Conservation (phyloP, 53 echinoderm and acorn worm genomes). For the Antedon mediterranea region DNA sequence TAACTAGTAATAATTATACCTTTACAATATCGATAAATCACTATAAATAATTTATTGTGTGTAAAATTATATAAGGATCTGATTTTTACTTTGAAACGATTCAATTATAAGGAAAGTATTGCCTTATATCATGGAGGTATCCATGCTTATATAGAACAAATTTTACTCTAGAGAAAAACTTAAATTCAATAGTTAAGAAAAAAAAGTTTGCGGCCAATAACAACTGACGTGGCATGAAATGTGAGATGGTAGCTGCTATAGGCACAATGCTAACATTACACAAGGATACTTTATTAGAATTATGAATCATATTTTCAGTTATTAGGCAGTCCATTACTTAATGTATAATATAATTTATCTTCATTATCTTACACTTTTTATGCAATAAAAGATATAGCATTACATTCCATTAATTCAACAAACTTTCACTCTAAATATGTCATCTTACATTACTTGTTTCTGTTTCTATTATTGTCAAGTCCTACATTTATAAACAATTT, state of each 20-base stretch:
- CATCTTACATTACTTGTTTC: neutral
- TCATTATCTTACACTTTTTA: neutral
- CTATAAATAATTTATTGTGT: too few relatives aligned
- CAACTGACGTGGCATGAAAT: neutral
- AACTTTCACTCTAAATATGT: neutral
- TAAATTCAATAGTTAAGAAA: too few relatives aligned
- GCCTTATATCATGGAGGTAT: too few relatives aligned
- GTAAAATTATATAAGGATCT: too few relatives aligned
- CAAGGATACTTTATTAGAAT: neutral
- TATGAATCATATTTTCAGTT: neutral
- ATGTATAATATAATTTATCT: neutral
- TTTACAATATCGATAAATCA: too few relatives aligned
- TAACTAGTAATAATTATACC: too few relatives aligned
- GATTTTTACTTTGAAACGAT: too few relatives aligned
- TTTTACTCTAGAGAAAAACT: too few relatives aligned
- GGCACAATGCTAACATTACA: neutral
- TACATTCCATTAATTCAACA: neutral
- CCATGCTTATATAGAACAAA: too few relatives aligned
- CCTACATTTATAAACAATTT: too few relatives aligned
- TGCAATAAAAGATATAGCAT: neutral
- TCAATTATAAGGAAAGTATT: too few relatives aligned
- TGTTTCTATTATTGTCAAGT: too few relatives aligned
- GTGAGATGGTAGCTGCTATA: neutral
- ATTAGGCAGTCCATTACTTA: neutral
- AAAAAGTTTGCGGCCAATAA: neutral